Conservation (phyloP, 2,888 invertebrate species). For the Nasonovia ribisnigri region DNA sequence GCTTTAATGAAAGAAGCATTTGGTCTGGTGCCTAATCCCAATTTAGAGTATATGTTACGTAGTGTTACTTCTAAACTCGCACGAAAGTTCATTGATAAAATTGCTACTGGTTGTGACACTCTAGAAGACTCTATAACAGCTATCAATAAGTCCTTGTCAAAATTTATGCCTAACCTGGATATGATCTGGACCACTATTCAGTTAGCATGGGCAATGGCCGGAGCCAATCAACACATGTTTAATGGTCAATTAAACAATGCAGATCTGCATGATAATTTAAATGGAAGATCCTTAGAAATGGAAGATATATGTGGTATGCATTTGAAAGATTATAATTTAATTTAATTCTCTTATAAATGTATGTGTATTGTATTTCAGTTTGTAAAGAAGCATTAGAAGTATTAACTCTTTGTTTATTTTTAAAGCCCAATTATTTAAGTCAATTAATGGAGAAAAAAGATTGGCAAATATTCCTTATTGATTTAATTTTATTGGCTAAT, state of each 20-base stretch:
- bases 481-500: slow-evolving; percentile 84
- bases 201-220: slow-evolving; percentile 83
- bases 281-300: slow-evolving; percentile 75
- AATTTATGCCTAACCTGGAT: slow-evolving; percentile 80
- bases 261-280: slow-evolving; percentile 76
- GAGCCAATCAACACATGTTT: slow-evolving; percentile 67
- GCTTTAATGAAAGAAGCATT: slow-evolving; percentile 84
- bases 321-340: background rate
- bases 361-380: slow-evolving; percentile 71
- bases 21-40: slow-evolving; percentile 85
- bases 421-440: slow-evolving; percentile 90
- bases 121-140: slow-evolving; percentile 68
- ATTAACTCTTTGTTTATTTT: slow-evolving; percentile 87
- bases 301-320: slow-evolving; percentile 76
- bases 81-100: slow-evolving; percentile 72
- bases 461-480: slow-evolving; percentile 92
- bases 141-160: slow-evolving; percentile 75
- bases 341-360: slow-evolving; percentile 4
- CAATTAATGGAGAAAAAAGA: slow-evolving; percentile 83
- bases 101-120: slow-evolving; percentile 46
- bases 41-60: slow-evolving; percentile 86
- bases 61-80: slow-evolving; percentile 87
- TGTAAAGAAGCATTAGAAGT: slow-evolving; percentile 95
- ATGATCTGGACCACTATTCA: slow-evolving; percentile 82
- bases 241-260: slow-evolving; percentile 70